Percentiles rank a stretch among this genome's conserved stretches.
These are phyloP conservation scores for Cyclopterus lumpus DNA, from an alignment of 2,797 vertebrate genomes.

Conservation along the genomic window DNA sequence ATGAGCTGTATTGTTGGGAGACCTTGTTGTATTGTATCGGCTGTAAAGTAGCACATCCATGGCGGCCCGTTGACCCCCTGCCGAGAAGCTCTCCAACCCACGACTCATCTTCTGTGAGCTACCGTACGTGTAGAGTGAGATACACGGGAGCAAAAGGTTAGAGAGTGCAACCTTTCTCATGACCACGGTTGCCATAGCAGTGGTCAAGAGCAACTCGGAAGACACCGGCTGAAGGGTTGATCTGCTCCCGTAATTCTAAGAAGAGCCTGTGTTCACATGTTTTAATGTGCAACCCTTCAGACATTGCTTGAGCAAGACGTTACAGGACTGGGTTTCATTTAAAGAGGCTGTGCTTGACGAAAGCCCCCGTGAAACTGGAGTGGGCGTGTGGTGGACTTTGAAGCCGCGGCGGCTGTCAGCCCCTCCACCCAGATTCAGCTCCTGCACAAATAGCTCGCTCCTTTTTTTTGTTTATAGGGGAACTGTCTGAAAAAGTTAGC, in stretches of 20 bases:
- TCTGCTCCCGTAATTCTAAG: neutral
- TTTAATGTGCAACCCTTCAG: neutral
- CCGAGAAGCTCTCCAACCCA: neutral
- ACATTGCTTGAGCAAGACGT: neutral
- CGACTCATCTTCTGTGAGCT: neutral
- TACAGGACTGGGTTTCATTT: slow-evolving; percentile 7
- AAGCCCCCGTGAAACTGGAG: slow-evolving; percentile 14
- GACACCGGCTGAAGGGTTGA: neutral
- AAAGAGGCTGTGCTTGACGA: slow-evolving; percentile 27
- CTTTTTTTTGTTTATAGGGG: slow-evolving; percentile 37
- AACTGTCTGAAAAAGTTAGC: slow-evolving; percentile 47
- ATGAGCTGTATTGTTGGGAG: neutral
- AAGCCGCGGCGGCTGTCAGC: slow-evolving; percentile 43
- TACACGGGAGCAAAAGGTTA: slow-evolving; percentile 1
- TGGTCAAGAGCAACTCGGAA: neutral
- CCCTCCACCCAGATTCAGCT: slow-evolving; percentile 27
- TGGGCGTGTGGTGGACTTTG: slow-evolving; percentile 25
- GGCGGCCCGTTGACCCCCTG: neutral
- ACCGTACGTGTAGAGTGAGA: neutral
- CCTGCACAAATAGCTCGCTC: neutral
- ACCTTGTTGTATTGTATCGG: neutral
- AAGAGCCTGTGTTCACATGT: neutral
- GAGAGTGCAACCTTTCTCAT: neutral
- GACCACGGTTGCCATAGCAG: neutral
- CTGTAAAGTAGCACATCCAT: neutral